phyloP scores from a whole-genome alignment of 1,140 invertebrate genomes.

The Odontomachus brunneus region DNA sequence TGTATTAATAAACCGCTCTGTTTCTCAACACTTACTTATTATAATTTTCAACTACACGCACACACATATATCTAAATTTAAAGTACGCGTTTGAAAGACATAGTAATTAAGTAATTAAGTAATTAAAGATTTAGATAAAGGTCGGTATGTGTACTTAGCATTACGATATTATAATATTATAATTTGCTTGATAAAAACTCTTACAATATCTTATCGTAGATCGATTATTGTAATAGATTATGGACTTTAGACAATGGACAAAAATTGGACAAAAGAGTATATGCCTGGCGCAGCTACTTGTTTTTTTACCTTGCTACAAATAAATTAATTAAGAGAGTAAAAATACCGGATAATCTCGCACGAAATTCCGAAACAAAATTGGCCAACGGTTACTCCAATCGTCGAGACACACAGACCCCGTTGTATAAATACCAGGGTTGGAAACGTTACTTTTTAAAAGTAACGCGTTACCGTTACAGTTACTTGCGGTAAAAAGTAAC shows the following conservation, averaged over 20 bases:
- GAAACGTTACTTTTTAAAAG: too few relatives aligned
- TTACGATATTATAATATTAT: conserved; percentile 21
- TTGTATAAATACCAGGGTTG: too few relatives aligned
- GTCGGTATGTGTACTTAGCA: neutral
- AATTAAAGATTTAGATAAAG: too few relatives aligned
- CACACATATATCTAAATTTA: too few relatives aligned
- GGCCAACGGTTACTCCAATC: conserved; percentile 70
- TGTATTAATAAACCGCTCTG: too few relatives aligned
- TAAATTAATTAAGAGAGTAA: conserved; percentile 80
- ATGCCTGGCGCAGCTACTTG: conserved; percentile 84
- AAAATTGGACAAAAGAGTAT: conserved; percentile 79
- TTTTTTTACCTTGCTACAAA: conserved; percentile 84
- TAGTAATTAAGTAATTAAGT: too few relatives aligned
- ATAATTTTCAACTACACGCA: too few relatives aligned
- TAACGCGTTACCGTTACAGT: too few relatives aligned
- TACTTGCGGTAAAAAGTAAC: too few relatives aligned
- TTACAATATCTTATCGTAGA: conserved; percentile 75
- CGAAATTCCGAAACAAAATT: conserved; percentile 59
- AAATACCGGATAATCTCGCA: conserved; percentile 73
- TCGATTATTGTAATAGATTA: conserved; percentile 84
- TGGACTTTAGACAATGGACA: conserved; percentile 86
- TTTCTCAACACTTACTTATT: too few relatives aligned
- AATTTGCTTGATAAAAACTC: too few relatives aligned
- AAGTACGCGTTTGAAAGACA: neutral
- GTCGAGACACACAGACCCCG: conserved; percentile 58